A percentile compares a stretch with the other conserved stretches of the same genome.
Conservation (phyloP, 2,113 vertebrate genomes). For the Sorex fumeus region DNA sequence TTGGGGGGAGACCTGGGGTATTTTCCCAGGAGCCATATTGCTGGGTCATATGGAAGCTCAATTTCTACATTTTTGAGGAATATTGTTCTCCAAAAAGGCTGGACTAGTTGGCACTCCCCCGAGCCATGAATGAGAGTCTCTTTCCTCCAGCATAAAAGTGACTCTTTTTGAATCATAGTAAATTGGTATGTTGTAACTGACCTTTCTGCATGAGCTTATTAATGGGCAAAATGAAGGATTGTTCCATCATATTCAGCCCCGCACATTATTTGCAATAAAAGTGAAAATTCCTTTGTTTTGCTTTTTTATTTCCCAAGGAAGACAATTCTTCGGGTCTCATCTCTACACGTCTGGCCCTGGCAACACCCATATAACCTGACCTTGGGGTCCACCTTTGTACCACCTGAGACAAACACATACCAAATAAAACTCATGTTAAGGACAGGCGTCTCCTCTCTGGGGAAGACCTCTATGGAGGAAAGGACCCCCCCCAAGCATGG, state of each 20-base stretch:
- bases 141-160: too few species aligned
- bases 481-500: too few species aligned
- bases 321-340: constrained; percentile 5
- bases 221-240: constrained; percentile 46
- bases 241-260: constrained; percentile 48
- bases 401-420: not conserved
- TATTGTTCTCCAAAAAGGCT: too few species aligned
- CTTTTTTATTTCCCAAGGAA: constrained; percentile 16
- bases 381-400: not conserved
- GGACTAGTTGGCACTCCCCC: too few species aligned
- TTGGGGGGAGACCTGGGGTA: too few species aligned
- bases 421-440: not conserved
- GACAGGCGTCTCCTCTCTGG: too few species aligned
- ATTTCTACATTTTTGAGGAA: too few species aligned
- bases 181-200: not conserved
- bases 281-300: constrained; percentile 37
- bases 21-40: too few species aligned
- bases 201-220: constrained; percentile 48
- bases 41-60: too few species aligned
- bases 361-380: not conserved
- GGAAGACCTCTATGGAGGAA: too few species aligned
- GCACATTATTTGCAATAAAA: constrained; percentile 50
- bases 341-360: constrained; percentile 3
- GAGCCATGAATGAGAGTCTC: too few species aligned
- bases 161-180: too few species aligned